Evolutionary conservation across 2,113 vertebrate genomes (phyloP).

Genomic region (Lophotis ruficrista): DNA sequence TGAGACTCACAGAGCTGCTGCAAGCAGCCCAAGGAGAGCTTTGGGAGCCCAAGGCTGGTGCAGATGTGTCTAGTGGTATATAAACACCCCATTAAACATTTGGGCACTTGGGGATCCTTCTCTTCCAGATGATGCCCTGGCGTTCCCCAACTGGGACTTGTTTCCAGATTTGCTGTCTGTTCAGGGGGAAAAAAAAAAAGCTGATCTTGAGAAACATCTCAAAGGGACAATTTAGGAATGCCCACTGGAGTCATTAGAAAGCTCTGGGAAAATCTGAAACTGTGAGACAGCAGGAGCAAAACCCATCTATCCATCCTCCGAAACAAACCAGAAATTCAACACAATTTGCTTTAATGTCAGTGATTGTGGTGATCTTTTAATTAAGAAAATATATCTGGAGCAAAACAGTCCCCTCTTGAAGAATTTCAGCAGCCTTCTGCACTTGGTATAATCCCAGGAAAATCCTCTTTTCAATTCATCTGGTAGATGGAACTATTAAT

Average conservation of each 20-base stretch:
- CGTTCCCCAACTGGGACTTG: not conserved
- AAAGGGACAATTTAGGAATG: slow-evolving; percentile 6
- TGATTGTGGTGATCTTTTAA: slow-evolving; percentile 10
- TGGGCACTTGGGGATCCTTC: not conserved
- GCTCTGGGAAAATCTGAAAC: not conserved
- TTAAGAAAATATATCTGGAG: not conserved
- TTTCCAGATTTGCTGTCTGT: not conserved
- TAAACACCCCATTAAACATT: not conserved
- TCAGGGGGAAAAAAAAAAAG: not conserved
- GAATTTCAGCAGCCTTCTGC: not conserved
- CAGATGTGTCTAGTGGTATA: not conserved
- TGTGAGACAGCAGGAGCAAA: not conserved
- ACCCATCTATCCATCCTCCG: not conserved
- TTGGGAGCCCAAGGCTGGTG: not conserved
- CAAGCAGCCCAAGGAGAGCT: not conserved
- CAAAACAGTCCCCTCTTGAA: not conserved
- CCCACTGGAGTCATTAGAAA: not conserved
- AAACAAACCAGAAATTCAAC: not conserved
- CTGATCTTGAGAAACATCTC: not conserved
- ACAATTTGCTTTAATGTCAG: not conserved
- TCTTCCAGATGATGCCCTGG: not conserved
- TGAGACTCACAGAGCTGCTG: not conserved
- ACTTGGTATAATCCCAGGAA: not conserved
- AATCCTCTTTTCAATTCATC: not conserved
- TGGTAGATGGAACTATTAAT: slow-evolving; percentile 22